A percentile compares a stretch with the other conserved stretches of the same genome.
phyloP scores from a whole-genome alignment of 2,888 invertebrate genomes.

The Philhelius pedissequus region DNA sequence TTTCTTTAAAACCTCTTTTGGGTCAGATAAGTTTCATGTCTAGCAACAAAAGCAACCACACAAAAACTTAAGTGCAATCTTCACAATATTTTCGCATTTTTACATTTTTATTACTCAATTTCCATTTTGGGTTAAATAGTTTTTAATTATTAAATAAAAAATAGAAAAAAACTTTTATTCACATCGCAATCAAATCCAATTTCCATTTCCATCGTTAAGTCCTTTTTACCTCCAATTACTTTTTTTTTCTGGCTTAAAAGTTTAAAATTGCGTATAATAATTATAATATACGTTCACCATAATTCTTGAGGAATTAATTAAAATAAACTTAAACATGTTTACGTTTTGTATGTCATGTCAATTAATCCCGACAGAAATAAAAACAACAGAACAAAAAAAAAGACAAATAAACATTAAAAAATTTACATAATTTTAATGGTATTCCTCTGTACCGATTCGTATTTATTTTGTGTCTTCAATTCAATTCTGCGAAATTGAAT shows the following conservation, averaged over 20 bases:
- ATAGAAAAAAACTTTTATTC: conserved; percentile 5
- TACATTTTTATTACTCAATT: conserved; percentile 39
- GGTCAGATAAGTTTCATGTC: neutral
- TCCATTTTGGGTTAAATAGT: conserved; percentile 38
- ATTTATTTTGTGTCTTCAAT: neutral
- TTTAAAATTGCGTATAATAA: neutral
- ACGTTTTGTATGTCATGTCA: conserved; percentile 36
- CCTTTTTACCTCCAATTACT: conserved; percentile 3
- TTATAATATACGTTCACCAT: neutral
- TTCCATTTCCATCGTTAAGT: conserved; percentile 15
- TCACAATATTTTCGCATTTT: too few relatives aligned
- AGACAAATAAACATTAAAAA: neutral
- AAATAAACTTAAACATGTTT: conserved; percentile 36
- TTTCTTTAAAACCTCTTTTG: neutral
- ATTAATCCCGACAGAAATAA: conserved; percentile 33
- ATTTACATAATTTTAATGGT: conserved; percentile 12
- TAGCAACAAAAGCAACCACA: neutral
- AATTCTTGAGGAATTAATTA: conserved; percentile 32
- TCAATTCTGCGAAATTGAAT: neutral
- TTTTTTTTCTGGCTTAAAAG: neutral
- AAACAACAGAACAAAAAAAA: neutral
- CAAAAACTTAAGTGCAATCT: conserved; percentile 13
- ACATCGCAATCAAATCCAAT: neutral
- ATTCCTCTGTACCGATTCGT: neutral
- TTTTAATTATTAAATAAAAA: conserved; percentile 21